phyloP scores from a whole-genome alignment of 1,140 invertebrate species.

The Dolichoris vasculosae region DNA sequence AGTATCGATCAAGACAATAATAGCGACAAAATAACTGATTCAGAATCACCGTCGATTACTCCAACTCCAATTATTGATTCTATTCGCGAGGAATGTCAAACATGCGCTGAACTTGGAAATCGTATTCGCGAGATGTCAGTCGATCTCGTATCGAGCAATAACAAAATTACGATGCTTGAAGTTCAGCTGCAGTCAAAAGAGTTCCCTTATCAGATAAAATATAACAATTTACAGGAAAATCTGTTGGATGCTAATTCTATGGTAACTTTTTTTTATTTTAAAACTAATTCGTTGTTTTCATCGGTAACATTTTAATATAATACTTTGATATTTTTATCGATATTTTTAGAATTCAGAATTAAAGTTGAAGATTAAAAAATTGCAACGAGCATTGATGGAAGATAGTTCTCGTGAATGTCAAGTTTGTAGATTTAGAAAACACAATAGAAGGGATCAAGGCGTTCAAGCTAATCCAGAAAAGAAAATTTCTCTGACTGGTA shows the following conservation, averaged over 20 bases:
- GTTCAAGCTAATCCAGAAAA: conserved; percentile 61
- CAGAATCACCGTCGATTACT: conserved; percentile 36
- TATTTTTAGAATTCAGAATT: conserved; percentile 57
- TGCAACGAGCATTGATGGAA: conserved; percentile 54
- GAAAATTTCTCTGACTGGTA: conserved; percentile 52
- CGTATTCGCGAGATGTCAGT: conserved; percentile 62
- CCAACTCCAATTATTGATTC: conserved; percentile 15
- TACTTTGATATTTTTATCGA: too few species aligned
- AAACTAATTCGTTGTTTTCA: conserved; percentile 25
- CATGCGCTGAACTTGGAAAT: conserved; percentile 57
- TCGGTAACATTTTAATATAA: neutral
- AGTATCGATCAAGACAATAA: conserved; percentile 56
- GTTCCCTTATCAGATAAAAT: conserved; percentile 65
- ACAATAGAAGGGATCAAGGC: conserved; percentile 58
- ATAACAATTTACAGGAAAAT: conserved; percentile 61
- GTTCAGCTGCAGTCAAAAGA: conserved; percentile 64
- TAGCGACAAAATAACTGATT: conserved; percentile 27
- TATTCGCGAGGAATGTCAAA: conserved; percentile 24
- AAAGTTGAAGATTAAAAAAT: conserved; percentile 53
- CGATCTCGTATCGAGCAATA: conserved; percentile 63
- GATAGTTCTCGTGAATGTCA: conserved; percentile 59
- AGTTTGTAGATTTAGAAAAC: conserved; percentile 58
- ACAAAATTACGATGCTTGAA: conserved; percentile 64
- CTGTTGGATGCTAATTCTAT: conserved; percentile 56
- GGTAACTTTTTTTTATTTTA: conserved; percentile 55